Evolutionary conservation across 2,797 vertebrate species (phyloP).

Genomic region (Mus minutoides): DNA sequence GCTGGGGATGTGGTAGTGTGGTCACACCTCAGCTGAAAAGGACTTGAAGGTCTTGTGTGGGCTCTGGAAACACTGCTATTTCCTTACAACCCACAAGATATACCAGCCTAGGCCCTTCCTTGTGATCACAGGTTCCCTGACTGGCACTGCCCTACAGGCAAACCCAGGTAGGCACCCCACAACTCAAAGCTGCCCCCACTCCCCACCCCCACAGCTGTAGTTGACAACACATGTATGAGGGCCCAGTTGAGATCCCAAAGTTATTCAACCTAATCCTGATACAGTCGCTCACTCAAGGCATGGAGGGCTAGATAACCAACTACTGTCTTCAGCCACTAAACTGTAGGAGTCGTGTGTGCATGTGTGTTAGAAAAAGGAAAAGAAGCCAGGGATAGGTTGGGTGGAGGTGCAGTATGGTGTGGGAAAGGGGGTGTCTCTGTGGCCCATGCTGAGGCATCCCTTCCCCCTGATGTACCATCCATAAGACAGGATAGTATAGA

Average conservation of each 20-base stretch:
- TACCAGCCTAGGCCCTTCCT: not conserved
- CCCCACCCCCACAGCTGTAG: not conserved
- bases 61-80: not conserved
- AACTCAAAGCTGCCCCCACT: not conserved
- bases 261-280: not conserved
- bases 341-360: not conserved
- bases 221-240: not conserved
- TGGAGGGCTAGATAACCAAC: not conserved
- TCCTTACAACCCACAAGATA: not conserved
- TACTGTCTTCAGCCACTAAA: not conserved
- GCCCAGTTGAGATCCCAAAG: not conserved
- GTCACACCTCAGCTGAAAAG: not conserved
- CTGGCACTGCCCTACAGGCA: not conserved
- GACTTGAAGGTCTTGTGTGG: not conserved
- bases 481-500: not conserved
- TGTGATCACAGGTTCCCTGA: too few relatives aligned
- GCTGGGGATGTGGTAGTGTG: not conserved
- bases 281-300: not conserved
- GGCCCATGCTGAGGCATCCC: not conserved
- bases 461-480: not conserved
- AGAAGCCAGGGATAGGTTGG: not conserved
- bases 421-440: not conserved
- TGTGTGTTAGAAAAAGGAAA: not conserved
- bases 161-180: not conserved
- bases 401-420: too few relatives aligned